These are phyloP conservation scores for Calliscelio sp. DNA, from an alignment of 2,888 invertebrate genomes.

Conservation along the genomic window DNA sequence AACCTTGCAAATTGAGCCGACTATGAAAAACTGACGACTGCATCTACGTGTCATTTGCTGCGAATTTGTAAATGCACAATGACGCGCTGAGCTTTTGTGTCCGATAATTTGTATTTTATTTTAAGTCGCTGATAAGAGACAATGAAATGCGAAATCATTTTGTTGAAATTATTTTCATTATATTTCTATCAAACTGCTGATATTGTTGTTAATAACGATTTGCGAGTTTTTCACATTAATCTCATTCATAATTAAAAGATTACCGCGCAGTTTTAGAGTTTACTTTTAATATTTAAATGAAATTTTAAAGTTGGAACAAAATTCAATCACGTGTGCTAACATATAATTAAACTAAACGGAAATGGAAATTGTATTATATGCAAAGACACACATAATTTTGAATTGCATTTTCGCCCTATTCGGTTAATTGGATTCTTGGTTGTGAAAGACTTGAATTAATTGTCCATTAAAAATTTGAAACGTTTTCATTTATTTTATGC, in stretches of 20 bases:
- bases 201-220: too few relatives aligned
- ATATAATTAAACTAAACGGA: neutral
- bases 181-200: too few relatives aligned
- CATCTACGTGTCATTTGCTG: conserved; percentile 11
- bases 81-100: neutral
- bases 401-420: neutral
- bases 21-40: conserved; percentile 25
- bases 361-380: neutral
- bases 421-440: conserved; percentile 1
- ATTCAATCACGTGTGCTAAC: neutral
- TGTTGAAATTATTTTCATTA: too few relatives aligned
- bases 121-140: neutral
- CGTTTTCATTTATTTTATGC: neutral
- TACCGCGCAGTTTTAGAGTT: too few relatives aligned
- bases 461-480: conserved; percentile 11
- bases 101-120: conserved; percentile 22
- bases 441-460: conserved; percentile 11
- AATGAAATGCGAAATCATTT: too few relatives aligned
- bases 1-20: conserved; percentile 36
- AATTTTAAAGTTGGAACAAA: too few relatives aligned
- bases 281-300: too few relatives aligned
- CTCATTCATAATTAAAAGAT: too few relatives aligned
- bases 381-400: conserved; percentile 5
- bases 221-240: too few relatives aligned
- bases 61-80: conserved; percentile 23